Percentiles rank a stretch among this genome's conserved stretches.
Evolutionary conservation across 2,797 vertebrate species (phyloP).

Genomic region (Streptopelia turtur): DNA sequence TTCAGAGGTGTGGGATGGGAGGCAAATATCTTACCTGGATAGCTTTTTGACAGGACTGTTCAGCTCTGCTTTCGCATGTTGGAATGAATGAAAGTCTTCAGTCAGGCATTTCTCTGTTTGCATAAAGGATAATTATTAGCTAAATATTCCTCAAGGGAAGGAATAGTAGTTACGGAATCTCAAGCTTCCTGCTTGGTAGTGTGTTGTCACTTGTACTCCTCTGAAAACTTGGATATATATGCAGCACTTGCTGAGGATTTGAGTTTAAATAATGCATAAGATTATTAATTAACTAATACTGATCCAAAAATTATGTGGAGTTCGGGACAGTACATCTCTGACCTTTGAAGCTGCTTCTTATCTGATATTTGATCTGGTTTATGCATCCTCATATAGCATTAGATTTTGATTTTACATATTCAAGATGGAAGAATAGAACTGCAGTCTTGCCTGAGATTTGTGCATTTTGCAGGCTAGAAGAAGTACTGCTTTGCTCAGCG

Average conservation of each 20-base stretch:
- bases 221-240: not conserved
- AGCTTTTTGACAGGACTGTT: not conserved
- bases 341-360: slow-evolving; percentile 60
- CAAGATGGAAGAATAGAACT: not conserved
- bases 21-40: slow-evolving; percentile 40
- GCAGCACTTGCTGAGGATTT: not conserved
- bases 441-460: not conserved
- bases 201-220: not conserved
- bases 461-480: not conserved
- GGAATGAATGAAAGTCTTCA: slow-evolving; percentile 46
- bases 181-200: not conserved
- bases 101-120: not conserved
- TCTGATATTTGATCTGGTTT: not conserved
- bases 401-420: slow-evolving; percentile 11
- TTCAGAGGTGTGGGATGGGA: not conserved
- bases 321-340: slow-evolving; percentile 21
- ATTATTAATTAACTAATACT: slow-evolving; percentile 70
- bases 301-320: slow-evolving; percentile 63
- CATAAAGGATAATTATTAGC: slow-evolving; percentile 50
- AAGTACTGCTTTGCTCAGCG: not conserved
- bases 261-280: slow-evolving; percentile 56
- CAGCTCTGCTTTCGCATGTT: not conserved
- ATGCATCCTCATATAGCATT: not conserved
- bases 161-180: not conserved
- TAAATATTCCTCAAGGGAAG: not conserved